These are phyloP conservation scores for Nipponacmea schrenckii DNA, from an alignment of 2,888 invertebrate genomes.

Conservation along the genomic window DNA sequence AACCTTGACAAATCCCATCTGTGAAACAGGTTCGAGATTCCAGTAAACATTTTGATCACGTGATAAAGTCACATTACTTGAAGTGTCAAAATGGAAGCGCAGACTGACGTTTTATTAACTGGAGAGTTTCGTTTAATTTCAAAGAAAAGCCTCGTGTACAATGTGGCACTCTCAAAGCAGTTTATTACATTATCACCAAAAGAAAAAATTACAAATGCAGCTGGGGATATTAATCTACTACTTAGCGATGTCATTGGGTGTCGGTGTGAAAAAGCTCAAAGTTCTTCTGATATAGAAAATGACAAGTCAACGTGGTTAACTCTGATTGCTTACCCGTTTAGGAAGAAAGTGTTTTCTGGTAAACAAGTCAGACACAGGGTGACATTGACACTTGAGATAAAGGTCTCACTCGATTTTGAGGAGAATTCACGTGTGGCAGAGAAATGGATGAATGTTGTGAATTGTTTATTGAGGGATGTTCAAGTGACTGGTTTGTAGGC, in stretches of 20 bases:
- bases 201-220: conserved; percentile 31
- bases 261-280: conserved; percentile 45
- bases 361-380: conserved; percentile 48
- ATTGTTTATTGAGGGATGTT: conserved; percentile 35
- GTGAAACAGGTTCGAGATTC: too few species aligned
- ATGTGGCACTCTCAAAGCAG: conserved; percentile 42
- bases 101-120: conserved; percentile 43
- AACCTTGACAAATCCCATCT: too few species aligned
- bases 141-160: conserved; percentile 40
- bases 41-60: conserved; percentile 5
- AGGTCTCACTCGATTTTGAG: conserved; percentile 40
- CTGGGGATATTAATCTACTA: conserved; percentile 42
- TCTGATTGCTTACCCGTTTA: conserved; percentile 59
- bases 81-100: conserved; percentile 42
- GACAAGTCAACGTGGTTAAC: conserved; percentile 34
- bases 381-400: conserved; percentile 49
- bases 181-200: conserved; percentile 41
- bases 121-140: conserved; percentile 49
- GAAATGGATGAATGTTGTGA: conserved; percentile 52
- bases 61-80: conserved; percentile 23
- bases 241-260: conserved; percentile 62
- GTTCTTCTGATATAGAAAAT: neutral
- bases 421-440: conserved; percentile 47
- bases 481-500: conserved; percentile 24
- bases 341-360: conserved; percentile 52